These are phyloP conservation scores for Rousettus madagascariensis DNA, from an alignment of 2,797 vertebrate genomes.

Conservation along the genomic window DNA sequence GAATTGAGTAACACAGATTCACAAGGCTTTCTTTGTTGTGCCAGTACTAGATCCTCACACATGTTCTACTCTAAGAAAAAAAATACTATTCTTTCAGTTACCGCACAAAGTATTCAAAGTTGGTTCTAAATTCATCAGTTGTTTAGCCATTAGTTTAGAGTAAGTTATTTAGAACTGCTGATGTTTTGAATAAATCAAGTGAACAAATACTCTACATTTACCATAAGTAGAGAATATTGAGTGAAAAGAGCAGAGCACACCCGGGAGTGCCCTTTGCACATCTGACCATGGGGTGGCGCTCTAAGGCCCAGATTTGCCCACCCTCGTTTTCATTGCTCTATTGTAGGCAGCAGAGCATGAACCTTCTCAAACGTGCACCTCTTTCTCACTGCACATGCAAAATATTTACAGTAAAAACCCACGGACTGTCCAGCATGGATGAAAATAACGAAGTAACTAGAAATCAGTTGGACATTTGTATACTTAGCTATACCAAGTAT, in stretches of 20 bases:
- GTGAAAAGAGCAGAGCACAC: rapidly evolving
- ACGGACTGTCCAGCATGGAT: constrained; percentile 17
- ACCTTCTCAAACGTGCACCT: not conserved
- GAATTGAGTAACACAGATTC: not conserved
- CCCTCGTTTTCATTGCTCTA: rapidly evolving
- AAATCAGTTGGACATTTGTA: constrained; percentile 54
- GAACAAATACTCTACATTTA: not conserved
- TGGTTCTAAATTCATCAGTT: constrained; percentile 9
- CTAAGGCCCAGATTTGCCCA: constrained; percentile 80
- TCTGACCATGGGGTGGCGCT: constrained; percentile 85
- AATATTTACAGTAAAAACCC: constrained; percentile 62
- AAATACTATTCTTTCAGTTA: not conserved
- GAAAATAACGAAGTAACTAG: constrained; percentile 63
- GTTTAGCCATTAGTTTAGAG: not conserved
- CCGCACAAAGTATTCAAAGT: not conserved
- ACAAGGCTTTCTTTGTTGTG: constrained; percentile 40
- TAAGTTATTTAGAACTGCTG: not conserved
- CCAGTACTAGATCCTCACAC: not conserved
- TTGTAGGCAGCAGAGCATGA: not conserved
- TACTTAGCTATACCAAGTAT: constrained; percentile 25
- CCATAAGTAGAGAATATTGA: rapidly evolving
- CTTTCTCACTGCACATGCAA: constrained; percentile 53
- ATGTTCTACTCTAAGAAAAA: not conserved
- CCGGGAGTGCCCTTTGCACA: constrained; percentile 50
- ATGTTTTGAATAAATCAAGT: not conserved